Evolutionary conservation across 2,113 vertebrate genomes (phyloP).

Genomic region (Scartelaos histophorus): DNA sequence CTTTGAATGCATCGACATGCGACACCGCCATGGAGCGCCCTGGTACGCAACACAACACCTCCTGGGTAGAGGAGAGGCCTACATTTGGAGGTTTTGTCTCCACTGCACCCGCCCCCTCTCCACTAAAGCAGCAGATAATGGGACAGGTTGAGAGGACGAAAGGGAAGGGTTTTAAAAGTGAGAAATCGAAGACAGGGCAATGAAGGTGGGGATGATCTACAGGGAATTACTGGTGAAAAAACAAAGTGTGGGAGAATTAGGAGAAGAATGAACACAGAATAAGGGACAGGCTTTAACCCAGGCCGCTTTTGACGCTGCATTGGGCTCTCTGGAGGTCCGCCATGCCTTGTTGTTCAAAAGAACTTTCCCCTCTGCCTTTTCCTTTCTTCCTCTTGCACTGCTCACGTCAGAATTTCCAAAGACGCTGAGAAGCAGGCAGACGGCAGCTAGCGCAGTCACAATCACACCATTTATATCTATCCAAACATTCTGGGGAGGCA

Average conservation of each 20-base stretch:
- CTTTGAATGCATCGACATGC: conserved; percentile 73
- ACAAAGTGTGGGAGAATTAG: conserved; percentile 54
- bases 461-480: conserved; percentile 80
- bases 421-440: conserved; percentile 66
- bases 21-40: conserved; percentile 64
- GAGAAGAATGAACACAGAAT: conserved; percentile 46
- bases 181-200: conserved; percentile 47
- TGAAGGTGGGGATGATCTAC: conserved; percentile 41
- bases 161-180: conserved; percentile 35
- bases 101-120: conserved; percentile 1
- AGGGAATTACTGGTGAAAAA: conserved; percentile 37
- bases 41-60: conserved; percentile 68
- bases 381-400: conserved; percentile 62
- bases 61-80: conserved; percentile 63
- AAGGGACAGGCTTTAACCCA: conserved; percentile 36
- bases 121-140: conserved; percentile 25
- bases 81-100: conserved; percentile 66
- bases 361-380: conserved; percentile 69
- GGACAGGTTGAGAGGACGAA: conserved; percentile 51
- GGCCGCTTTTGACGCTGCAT: conserved; percentile 54
- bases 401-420: conserved; percentile 81
- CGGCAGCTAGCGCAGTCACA: conserved; percentile 71
- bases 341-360: conserved; percentile 81
- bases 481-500: conserved; percentile 65
- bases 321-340: conserved; percentile 73